A percentile compares a stretch with the other conserved stretches of the same genome.
These are phyloP conservation scores for Hephaestus fuliginosus DNA, from an alignment of 2,797 vertebrate genomes.

Conservation along the genomic window DNA sequence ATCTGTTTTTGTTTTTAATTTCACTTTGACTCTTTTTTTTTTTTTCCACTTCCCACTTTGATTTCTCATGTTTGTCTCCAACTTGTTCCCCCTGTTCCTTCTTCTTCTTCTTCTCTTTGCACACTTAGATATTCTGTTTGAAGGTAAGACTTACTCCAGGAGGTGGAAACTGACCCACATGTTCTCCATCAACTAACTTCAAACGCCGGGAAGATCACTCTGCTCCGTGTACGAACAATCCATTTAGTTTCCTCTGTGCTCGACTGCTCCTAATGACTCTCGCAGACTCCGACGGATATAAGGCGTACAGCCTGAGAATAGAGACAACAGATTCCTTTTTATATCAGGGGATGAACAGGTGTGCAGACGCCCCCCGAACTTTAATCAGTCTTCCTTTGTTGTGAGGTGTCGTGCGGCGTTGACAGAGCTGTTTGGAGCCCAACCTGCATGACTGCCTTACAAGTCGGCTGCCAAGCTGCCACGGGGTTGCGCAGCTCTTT, in stretches of 20 bases:
- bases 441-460: slow-evolving; percentile 60
- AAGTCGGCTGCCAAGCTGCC: slow-evolving; percentile 62
- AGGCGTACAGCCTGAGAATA: slow-evolving; percentile 17
- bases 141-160: slow-evolving; percentile 38
- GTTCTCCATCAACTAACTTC: slow-evolving; percentile 67
- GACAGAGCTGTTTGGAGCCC: slow-evolving; percentile 64
- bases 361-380: slow-evolving; percentile 59
- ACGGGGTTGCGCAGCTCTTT: slow-evolving; percentile 48
- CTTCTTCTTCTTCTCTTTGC: slow-evolving; percentile 3
- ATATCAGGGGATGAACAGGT: slow-evolving; percentile 75
- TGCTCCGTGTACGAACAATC: slow-evolving; percentile 40
- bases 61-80: background rate
- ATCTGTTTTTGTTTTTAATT: background rate
- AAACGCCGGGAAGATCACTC: slow-evolving; percentile 61
- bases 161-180: slow-evolving; percentile 56
- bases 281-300: slow-evolving; percentile 35
- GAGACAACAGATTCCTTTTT: slow-evolving; percentile 61
- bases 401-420: slow-evolving; percentile 45
- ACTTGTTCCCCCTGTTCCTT: background rate
- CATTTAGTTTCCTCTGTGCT: slow-evolving; percentile 52
- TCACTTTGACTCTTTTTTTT: background rate
- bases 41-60: background rate
- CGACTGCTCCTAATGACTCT: slow-evolving; percentile 38
- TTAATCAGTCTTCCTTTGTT: slow-evolving; percentile 77
- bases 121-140: slow-evolving; percentile 33